phyloP scores from a whole-genome alignment of 2,797 vertebrate species.

The Vespertilio murinus region DNA sequence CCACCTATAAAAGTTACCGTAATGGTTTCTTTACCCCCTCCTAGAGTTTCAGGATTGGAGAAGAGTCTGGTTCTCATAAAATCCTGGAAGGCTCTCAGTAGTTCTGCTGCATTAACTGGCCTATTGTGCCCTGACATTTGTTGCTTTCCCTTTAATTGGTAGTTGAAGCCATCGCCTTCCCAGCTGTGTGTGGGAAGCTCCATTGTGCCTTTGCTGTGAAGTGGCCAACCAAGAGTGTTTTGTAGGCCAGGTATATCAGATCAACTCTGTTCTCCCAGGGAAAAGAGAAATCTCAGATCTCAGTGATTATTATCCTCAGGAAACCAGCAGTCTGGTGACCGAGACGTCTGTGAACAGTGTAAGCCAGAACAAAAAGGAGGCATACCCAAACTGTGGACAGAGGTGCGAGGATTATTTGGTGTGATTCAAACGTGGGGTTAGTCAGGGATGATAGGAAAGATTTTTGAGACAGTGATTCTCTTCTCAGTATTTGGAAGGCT shows the following conservation, averaged over 20 bases:
- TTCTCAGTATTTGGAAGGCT: background rate
- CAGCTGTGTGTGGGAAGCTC: background rate
- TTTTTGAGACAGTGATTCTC: background rate
- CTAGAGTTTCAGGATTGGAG: constrained; percentile 34
- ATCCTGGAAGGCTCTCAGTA: background rate
- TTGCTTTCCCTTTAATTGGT: background rate
- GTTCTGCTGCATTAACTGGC: background rate
- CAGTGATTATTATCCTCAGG: background rate
- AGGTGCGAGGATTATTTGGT: background rate
- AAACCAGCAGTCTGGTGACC: constrained; percentile 5
- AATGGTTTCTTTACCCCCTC: background rate
- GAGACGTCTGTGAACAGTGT: background rate
- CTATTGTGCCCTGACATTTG: background rate
- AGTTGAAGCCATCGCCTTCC: background rate
- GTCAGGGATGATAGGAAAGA: background rate
- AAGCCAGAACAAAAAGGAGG: background rate
- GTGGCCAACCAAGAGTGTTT: constrained; percentile 11
- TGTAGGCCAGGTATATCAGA: constrained; percentile 9
- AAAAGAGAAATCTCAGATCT: constrained; percentile 24
- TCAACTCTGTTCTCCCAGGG: background rate
- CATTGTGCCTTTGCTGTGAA: constrained; percentile 9
- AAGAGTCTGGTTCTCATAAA: constrained; percentile 30
- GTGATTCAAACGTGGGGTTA: constrained; percentile 14
- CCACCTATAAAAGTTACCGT: background rate
- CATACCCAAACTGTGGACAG: background rate